Conservation (phyloP, 1,140 invertebrate species). For the Calephelis virginiensis region DNA sequence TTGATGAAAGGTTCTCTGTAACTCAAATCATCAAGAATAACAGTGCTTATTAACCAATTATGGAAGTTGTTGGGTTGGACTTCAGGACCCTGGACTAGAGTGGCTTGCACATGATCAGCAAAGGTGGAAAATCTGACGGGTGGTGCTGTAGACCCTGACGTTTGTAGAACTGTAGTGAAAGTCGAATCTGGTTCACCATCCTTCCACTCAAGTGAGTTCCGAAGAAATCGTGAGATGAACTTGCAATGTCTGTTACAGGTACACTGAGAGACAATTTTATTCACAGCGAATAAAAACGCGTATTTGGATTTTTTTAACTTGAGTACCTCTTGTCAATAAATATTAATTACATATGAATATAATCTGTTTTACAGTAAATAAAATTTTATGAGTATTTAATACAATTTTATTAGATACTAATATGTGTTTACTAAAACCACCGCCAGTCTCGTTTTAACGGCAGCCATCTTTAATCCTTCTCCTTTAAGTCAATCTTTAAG, state of each 20-base stretch:
- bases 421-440: too few species aligned
- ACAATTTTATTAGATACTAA: too few species aligned
- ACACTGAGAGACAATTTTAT: too few species aligned
- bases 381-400: too few species aligned
- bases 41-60: slow-evolving; percentile 3
- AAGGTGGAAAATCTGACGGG: background rate
- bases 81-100: background rate
- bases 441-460: too few species aligned
- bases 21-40: slow-evolving; percentile 6
- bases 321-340: too few species aligned
- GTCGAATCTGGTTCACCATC: background rate
- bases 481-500: too few species aligned
- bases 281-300: too few species aligned
- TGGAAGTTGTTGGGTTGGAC: background rate
- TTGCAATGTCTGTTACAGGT: background rate
- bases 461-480: too few species aligned
- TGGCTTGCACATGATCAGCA: background rate
- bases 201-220: background rate
- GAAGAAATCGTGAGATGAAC: background rate
- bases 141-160: background rate
- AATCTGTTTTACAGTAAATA: too few species aligned
- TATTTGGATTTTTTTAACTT: too few species aligned
- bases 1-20: background rate
- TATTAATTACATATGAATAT: too few species aligned
- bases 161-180: background rate